Percentiles rank a stretch among this genome's conserved stretches.
Conservation (phyloP, 2,113 vertebrate genomes). For the Turdus rufiventris region DNA sequence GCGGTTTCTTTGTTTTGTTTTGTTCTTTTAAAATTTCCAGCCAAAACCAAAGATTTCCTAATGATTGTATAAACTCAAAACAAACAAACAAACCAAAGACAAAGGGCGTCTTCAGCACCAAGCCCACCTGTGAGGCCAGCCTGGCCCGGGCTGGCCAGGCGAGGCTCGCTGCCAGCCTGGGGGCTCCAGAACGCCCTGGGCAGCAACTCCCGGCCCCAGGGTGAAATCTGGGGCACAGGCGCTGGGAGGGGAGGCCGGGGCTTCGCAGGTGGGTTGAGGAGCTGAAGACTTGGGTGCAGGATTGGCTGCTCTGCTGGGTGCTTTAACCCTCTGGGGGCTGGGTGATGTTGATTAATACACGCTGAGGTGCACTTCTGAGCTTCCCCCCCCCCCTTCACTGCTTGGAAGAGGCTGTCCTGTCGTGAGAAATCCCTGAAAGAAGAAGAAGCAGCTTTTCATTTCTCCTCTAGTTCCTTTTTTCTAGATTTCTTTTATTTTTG, state of each 20-base stretch:
- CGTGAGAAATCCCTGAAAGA: constrained; percentile 63
- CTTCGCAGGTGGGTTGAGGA: constrained; percentile 68
- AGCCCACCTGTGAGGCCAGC: constrained; percentile 54
- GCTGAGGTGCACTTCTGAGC: constrained; percentile 85
- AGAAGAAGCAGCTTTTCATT: constrained; percentile 60
- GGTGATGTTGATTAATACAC: constrained; percentile 84
- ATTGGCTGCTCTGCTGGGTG: constrained; percentile 84
- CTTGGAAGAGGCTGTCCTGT: constrained; percentile 83
- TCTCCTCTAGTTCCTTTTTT: constrained; percentile 62
- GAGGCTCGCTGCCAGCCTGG: not conserved
- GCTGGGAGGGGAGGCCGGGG: not conserved
- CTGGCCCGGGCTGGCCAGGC: not conserved
- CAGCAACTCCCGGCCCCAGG: not conserved
- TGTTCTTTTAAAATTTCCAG: constrained; percentile 82
- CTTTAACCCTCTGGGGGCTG: constrained; percentile 79
- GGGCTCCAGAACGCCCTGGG: not conserved
- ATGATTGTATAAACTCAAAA: constrained; percentile 89
- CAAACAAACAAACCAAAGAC: constrained; percentile 86
- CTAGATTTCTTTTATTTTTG: constrained; percentile 65
- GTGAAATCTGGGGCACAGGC: not conserved
- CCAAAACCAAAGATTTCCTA: constrained; percentile 89
- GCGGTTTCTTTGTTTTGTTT: constrained; percentile 81
- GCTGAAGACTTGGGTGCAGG: constrained; percentile 69
- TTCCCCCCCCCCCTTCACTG: constrained; percentile 70
- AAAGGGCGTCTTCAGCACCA: constrained; percentile 73